Conservation (phyloP, 2,113 vertebrate species). For the Natator depressus region DNA sequence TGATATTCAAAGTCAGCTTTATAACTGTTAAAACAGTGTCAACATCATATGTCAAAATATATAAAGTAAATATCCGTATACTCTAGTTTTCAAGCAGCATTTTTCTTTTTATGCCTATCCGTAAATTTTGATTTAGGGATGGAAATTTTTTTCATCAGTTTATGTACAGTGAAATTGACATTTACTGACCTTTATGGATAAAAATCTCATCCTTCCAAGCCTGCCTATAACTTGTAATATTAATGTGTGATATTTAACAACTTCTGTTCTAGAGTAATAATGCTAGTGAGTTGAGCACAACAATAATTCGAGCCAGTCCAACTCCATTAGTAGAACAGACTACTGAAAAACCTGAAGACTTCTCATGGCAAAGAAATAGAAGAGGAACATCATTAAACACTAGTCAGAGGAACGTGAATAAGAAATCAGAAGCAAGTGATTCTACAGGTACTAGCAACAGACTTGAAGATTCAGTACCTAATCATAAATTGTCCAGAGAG, state of each 20-base stretch:
- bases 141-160: not conserved
- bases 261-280: conserved; percentile 78
- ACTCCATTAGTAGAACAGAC: conserved; percentile 76
- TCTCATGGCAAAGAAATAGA: conserved; percentile 20
- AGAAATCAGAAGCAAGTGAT: conserved; percentile 46
- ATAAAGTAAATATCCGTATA: not conserved
- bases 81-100: not conserved
- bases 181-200: not conserved
- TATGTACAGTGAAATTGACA: not conserved
- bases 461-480: conserved; percentile 47
- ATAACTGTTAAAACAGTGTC: not conserved
- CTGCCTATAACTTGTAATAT: not conserved
- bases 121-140: not conserved
- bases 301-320: conserved; percentile 90
- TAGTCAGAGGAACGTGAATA: conserved; percentile 33
- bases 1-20: not conserved
- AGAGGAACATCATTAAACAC: not conserved
- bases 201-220: not conserved
- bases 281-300: conserved; percentile 88
- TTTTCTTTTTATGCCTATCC: not conserved
- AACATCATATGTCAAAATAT: too few species aligned
- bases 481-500: conserved; percentile 7
- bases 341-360: conserved; percentile 26
- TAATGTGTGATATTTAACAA: not conserved
- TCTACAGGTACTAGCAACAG: conserved; percentile 64